phyloP scores from a whole-genome alignment of 1,140 invertebrate species.

The Acromyrmex charruanus region DNA sequence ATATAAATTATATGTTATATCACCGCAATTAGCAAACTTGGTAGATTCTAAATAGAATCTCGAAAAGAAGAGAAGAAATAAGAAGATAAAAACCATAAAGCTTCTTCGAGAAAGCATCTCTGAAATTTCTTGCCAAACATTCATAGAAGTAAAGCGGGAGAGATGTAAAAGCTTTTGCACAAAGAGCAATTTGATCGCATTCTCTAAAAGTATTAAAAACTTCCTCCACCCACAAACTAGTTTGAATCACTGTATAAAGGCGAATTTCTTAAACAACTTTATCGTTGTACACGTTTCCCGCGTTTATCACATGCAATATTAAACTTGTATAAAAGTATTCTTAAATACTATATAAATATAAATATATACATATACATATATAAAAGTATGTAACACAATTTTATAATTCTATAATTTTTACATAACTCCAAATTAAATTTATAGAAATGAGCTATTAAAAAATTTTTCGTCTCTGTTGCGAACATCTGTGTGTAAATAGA shows the following conservation, averaged over 20 bases:
- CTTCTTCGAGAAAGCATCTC: neutral
- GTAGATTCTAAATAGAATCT: conserved; percentile 1
- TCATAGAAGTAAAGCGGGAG: neutral
- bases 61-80: neutral
- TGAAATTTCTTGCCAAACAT: conserved; percentile 1
- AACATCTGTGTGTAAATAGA: conserved; percentile 49
- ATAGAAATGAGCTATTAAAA: neutral
- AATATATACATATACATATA: too few species aligned
- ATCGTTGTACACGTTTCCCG: neutral
- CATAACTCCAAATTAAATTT: conserved; percentile 16
- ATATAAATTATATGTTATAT: conserved; percentile 28
- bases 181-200: neutral
- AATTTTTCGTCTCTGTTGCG: conserved; percentile 39
- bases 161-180: neutral
- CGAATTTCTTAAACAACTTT: conserved; percentile 18
- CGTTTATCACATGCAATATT: neutral
- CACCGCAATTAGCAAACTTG: neutral
- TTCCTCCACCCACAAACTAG: neutral
- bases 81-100: neutral
- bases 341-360: neutral
- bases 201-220: conserved; percentile 12
- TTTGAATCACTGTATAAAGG: neutral
- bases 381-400: neutral
- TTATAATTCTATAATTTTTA: neutral
- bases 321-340: neutral